These are phyloP conservation scores for Bombus cullumanus DNA, from an alignment of 1,140 invertebrate species.

Conservation along the genomic window DNA sequence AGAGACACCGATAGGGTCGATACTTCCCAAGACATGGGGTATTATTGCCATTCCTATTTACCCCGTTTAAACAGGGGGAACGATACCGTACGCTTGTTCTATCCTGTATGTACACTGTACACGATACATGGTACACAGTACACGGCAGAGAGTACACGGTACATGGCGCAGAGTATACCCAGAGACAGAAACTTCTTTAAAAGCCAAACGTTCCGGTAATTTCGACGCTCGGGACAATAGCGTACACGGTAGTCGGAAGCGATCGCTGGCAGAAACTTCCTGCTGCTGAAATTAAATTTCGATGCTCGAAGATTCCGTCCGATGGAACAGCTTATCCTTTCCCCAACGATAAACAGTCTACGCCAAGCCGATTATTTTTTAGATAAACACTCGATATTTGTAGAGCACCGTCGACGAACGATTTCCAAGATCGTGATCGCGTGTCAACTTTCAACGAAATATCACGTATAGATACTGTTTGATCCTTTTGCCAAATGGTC, in stretches of 20 bases:
- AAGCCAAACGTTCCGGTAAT: constrained; percentile 54
- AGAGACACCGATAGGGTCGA: constrained; percentile 50
- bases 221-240: constrained; percentile 40
- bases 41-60: constrained; percentile 69
- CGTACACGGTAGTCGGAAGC: constrained; percentile 15
- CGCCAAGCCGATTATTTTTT: neutral
- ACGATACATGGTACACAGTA: constrained; percentile 25
- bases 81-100: constrained; percentile 22
- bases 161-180: neutral
- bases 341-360: neutral
- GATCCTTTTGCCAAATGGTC: neutral
- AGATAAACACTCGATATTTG: constrained; percentile 19
- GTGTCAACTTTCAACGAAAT: neutral
- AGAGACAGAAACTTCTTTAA: constrained; percentile 43
- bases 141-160: neutral
- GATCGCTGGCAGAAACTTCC: constrained; percentile 30
- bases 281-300: constrained; percentile 60
- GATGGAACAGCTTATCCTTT: neutral
- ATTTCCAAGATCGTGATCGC: neutral
- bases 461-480: neutral
- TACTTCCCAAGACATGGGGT: constrained; percentile 55
- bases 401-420: neutral
- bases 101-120: constrained; percentile 34
- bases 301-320: constrained; percentile 21
- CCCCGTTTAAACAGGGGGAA: constrained; percentile 58